Percentiles rank a stretch among this genome's conserved stretches.
Evolutionary conservation across 2,113 vertebrate species (phyloP).

Genomic region (Hemibates koningsi): DNA sequence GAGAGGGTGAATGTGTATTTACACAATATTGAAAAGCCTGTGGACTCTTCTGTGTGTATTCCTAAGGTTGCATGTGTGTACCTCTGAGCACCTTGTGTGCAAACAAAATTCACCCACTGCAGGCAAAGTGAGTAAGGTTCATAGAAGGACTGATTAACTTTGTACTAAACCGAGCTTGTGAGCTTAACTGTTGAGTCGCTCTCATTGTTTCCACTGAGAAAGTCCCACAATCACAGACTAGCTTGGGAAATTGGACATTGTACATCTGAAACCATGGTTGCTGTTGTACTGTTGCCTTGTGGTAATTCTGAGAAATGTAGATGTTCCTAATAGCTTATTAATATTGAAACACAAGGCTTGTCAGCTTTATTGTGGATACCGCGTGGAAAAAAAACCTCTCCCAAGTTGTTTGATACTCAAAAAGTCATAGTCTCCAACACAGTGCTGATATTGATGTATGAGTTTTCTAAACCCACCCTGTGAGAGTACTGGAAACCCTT

Average conservation of each 20-base stretch:
- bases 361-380: slow-evolving; percentile 44
- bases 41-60: neutral
- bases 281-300: slow-evolving; percentile 44
- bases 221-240: slow-evolving; percentile 37
- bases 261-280: slow-evolving; percentile 41
- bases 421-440: slow-evolving; percentile 19
- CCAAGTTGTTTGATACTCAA: slow-evolving; percentile 15
- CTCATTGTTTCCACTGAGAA: slow-evolving; percentile 63
- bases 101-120: slow-evolving; percentile 25
- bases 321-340: slow-evolving; percentile 32
- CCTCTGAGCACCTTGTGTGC: slow-evolving; percentile 14
- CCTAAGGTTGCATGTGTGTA: neutral
- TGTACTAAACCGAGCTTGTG: slow-evolving; percentile 22
- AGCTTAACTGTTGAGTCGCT: slow-evolving; percentile 4
- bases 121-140: slow-evolving; percentile 25
- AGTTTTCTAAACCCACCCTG: slow-evolving; percentile 25
- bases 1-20: neutral
- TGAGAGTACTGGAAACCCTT: slow-evolving; percentile 31
- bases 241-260: slow-evolving; percentile 48
- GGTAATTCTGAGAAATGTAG: slow-evolving; percentile 28
- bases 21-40: neutral
- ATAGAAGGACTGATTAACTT: slow-evolving; percentile 34
- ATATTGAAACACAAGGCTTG: slow-evolving; percentile 31
- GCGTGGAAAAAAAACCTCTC: slow-evolving; percentile 26
- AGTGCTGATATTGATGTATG: slow-evolving; percentile 35